A percentile compares a stretch with the other conserved stretches of the same genome.
Conservation (phyloP, 2,797 vertebrate species). For the Bradypus variegatus region DNA sequence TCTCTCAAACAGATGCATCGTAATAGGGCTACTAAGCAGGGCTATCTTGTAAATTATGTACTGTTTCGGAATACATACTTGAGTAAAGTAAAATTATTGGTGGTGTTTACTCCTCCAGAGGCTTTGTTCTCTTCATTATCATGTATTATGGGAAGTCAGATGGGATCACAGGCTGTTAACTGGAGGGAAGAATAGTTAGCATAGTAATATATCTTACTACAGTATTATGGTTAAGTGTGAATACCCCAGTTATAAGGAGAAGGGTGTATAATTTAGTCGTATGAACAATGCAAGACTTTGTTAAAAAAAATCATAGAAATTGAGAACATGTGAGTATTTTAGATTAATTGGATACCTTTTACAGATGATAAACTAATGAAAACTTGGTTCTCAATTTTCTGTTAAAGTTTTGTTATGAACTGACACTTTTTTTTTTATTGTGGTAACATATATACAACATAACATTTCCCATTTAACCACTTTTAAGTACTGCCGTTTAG, state of each 20-base stretch:
- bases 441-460: too few species aligned
- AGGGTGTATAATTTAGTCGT: constrained; percentile 46
- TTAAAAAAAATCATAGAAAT: constrained; percentile 19
- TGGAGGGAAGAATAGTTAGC: constrained; percentile 62
- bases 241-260: constrained; percentile 37
- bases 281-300: constrained; percentile 18
- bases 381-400: not conserved
- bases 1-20: not conserved
- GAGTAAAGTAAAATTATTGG: constrained; percentile 2
- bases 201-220: constrained; percentile 52
- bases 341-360: not conserved
- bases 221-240: constrained; percentile 51
- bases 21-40: not conserved
- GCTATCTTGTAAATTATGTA: not conserved
- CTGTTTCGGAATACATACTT: constrained; percentile 10
- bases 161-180: constrained; percentile 62
- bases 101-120: constrained; percentile 13
- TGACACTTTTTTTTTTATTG: not conserved
- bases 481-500: not conserved
- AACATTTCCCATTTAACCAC: too few species aligned
- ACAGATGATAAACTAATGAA: constrained; percentile 2
- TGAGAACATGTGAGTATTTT: constrained; percentile 29
- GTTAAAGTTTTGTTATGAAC: not conserved
- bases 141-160: constrained; percentile 66
- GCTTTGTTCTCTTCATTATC: constrained; percentile 71